Evolutionary conservation across 2,113 vertebrate species (phyloP), one percentile per base, ranked within the genome.

Genomic region (Numenius arquata): DNA sequence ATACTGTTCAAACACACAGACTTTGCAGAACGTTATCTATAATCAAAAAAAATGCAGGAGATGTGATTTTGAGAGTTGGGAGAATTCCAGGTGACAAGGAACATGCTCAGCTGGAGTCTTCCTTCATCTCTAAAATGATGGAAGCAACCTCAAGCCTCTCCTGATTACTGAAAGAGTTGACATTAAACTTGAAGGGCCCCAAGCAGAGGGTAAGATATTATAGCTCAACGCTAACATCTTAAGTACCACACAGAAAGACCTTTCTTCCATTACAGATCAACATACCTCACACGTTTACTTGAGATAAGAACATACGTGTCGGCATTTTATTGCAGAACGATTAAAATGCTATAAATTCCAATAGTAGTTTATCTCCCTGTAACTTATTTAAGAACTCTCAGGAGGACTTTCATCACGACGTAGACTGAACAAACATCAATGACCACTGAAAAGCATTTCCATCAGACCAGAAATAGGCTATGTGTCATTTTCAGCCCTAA

Each of bases 291-390:
- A 36, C 16, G 2, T 40, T 56, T 56, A 29, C 23, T 8, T 6
- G 48, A 86, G 86, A 86, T 61, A 86, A 94, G 58, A 41, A 72
- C n/a, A 2, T 7, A 21, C 16, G 12, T 56, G 48, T 58, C 1
- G 0, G 43, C n/a, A 8, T 62, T 79, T 85, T 22, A 32, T 3
- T 47, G 66, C 48, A 76, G 74, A 65, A 27, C 0, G 0, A 38
- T 43, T 45, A 43, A 93, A 90, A 71, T 15, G 38, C 26, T 67
- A 26, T 36, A 41, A 50, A 93, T 56, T 66, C 74, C 58, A 95
- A 67, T 47, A 7, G 9, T 25, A 45, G 4, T 78, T 93, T 59
- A 63, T 75, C 78, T 75, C 52, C 26, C 38, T 26, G 70, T 23
- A n/a, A 59, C 23, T 74, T 9, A 22, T n/a, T 89, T 23, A 29